Evolutionary conservation across 2,888 invertebrate genomes (phyloP).

Genomic region (Aporophyla lueneburgensis): DNA sequence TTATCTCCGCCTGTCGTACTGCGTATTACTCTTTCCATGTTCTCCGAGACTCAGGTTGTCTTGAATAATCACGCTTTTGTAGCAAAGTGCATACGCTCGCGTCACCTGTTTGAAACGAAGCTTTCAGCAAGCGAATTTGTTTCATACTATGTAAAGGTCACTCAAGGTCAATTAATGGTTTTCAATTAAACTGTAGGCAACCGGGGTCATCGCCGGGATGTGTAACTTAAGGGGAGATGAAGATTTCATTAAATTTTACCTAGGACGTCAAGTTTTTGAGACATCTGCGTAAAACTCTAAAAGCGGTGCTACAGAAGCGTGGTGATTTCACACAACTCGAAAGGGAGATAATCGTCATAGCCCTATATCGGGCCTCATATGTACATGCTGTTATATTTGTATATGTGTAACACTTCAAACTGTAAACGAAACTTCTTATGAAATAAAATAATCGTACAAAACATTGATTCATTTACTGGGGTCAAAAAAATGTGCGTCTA

Average conservation of each 20-base stretch:
- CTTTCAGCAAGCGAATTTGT: not conserved
- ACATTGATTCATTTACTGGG: not conserved
- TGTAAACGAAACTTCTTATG: conserved; percentile 24
- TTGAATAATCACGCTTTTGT: not conserved
- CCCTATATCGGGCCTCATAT: conserved; percentile 1
- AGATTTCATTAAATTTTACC: not conserved
- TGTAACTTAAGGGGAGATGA: no score
- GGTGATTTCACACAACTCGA: not conserved
- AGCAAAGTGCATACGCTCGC: not conserved
- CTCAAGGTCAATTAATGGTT: not conserved
- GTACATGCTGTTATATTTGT: conserved; percentile 16
- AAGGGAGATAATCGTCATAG: not conserved
- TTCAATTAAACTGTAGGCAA: not conserved
- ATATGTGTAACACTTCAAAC: conserved; percentile 15
- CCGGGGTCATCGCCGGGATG: not conserved
- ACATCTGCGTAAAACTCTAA: not conserved
- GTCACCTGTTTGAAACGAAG: not conserved
- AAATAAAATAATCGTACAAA: conserved; percentile 22
- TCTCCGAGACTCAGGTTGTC: not conserved
- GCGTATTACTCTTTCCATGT: not conserved
- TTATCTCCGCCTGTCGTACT: conserved; percentile 7
- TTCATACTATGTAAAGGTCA: not conserved
- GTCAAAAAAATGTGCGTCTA: not conserved
- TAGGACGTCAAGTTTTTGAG: not conserved
- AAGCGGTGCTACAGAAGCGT: not conserved